These are phyloP conservation scores for Rhadina sibilatrix DNA, from an alignment of 2,113 vertebrate genomes.

Conservation along the genomic window DNA sequence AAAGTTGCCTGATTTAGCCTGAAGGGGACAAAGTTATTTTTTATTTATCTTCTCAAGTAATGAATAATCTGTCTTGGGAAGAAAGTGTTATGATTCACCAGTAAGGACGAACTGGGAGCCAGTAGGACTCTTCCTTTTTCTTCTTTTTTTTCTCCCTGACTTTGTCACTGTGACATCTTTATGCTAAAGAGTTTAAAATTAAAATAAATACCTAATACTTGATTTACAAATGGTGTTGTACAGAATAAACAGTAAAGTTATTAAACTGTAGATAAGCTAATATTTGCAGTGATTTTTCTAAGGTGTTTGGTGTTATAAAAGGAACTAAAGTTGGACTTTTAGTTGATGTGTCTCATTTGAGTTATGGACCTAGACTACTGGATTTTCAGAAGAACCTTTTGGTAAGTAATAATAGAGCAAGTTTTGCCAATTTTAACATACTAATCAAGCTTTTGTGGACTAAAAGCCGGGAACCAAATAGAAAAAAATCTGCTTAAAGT, in stretches of 20 bases:
- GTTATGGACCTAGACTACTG: constrained; percentile 34
- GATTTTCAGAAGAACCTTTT: constrained; percentile 75
- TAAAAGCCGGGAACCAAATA: not conserved
- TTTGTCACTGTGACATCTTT: not conserved
- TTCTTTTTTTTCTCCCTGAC: not conserved
- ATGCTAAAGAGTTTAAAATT: not conserved
- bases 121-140: not conserved
- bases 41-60: not conserved
- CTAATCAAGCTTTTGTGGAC: not conserved
- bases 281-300: not conserved
- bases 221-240: not conserved
- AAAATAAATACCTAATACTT: not conserved
- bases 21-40: not conserved
- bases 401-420: constrained; percentile 65
- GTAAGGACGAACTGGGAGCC: not conserved
- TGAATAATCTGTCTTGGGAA: not conserved
- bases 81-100: not conserved
- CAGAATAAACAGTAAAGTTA: not conserved
- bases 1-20: not conserved
- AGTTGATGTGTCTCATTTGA: constrained; percentile 65
- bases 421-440: not conserved
- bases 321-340: constrained; percentile 76
- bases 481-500: not conserved
- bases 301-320: constrained; percentile 81
- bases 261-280: not conserved